Conservation (phyloP, 2,113 vertebrate species). For the Deroptyus accipitrinus region DNA sequence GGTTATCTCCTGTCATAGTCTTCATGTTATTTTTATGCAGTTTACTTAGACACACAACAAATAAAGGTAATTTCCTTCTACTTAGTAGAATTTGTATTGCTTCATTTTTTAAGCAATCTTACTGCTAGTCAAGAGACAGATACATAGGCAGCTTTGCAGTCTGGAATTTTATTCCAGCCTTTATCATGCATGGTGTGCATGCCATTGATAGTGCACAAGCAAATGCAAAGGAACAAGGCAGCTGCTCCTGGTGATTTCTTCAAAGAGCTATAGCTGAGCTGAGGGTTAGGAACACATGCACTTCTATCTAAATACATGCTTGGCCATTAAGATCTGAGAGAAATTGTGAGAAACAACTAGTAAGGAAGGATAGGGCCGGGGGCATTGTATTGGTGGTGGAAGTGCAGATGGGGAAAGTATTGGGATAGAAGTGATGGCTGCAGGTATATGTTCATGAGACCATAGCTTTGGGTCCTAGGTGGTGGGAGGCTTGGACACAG, state of each 20-base stretch:
- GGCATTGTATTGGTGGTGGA: not conserved
- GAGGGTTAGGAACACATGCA: not conserved
- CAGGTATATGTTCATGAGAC: not conserved
- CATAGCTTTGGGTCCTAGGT: not conserved
- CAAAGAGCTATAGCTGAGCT: not conserved
- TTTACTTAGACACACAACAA: not conserved
- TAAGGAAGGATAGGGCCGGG: not conserved
- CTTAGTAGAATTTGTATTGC: not conserved
- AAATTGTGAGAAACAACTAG: not conserved
- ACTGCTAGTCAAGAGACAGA: not conserved
- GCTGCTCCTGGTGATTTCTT: not conserved
- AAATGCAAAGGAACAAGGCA: not conserved
- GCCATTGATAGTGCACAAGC: not conserved
- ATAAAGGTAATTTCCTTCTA: slow-evolving; percentile 36
- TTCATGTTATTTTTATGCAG: not conserved
- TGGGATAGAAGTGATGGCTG: not conserved
- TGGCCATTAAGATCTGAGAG: not conserved
- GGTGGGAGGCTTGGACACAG: not conserved
- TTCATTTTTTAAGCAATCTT: slow-evolving; percentile 1
- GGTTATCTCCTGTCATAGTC: not conserved
- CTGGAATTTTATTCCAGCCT: not conserved
- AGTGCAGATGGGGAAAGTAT: not conserved
- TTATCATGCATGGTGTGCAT: not conserved
- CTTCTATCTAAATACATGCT: not conserved
- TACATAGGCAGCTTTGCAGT: not conserved